phyloP scores from a whole-genome alignment of 2,888 invertebrate species.

The Eupithecia inturbata region DNA sequence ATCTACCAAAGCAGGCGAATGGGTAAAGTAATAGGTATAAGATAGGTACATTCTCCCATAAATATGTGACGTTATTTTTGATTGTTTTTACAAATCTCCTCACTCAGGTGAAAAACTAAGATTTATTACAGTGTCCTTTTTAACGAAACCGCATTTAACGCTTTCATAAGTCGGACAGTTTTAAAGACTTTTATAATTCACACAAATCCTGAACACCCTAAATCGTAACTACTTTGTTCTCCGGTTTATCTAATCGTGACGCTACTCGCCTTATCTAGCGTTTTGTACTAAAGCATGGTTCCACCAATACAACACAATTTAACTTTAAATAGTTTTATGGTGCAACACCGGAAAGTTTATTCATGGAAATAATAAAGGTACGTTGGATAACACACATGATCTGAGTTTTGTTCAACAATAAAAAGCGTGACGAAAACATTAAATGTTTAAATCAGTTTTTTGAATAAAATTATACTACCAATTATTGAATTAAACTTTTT shows the following conservation, averaged over 20 bases:
- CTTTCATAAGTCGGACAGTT: not conserved
- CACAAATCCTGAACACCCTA: not conserved
- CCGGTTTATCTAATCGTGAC: slow-evolving; percentile 38
- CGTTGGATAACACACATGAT: not conserved
- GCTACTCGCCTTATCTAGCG: slow-evolving; percentile 46
- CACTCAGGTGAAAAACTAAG: not conserved
- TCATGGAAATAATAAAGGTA: not conserved
- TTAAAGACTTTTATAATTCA: not conserved
- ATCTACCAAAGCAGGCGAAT: not conserved
- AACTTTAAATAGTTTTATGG: not conserved
- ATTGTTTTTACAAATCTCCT: not conserved
- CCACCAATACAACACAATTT: slow-evolving; percentile 41
- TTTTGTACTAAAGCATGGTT: slow-evolving; percentile 65
- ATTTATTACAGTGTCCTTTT: not conserved
- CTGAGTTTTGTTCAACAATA: not conserved
- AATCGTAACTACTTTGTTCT: slow-evolving; percentile 23
- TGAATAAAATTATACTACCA: not conserved
- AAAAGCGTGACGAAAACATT: not conserved
- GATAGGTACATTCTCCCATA: no score
- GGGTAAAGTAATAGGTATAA: no score
- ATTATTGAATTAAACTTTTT: not conserved
- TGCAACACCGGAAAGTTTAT: not conserved
- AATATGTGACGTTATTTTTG: not conserved
- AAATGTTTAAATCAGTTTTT: not conserved
- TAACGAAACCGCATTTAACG: no score